Percentiles rank a stretch among this genome's conserved stretches.
Evolutionary conservation across 1,140 invertebrate species (phyloP).

Genomic region (Dufourea novaeangliae): DNA sequence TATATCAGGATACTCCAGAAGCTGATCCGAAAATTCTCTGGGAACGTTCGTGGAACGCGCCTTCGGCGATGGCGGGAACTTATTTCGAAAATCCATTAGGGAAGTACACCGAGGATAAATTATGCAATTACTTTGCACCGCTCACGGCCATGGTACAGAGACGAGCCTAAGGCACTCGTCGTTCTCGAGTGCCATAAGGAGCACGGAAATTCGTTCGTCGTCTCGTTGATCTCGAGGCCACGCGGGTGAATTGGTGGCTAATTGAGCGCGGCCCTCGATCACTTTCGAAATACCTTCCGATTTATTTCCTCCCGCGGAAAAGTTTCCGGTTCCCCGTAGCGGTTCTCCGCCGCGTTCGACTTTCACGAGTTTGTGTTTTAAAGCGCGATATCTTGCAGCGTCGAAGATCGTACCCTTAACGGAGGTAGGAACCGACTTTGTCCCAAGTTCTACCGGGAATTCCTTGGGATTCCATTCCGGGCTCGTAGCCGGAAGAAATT

Average conservation of each 20-base stretch:
- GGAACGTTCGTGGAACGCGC: constrained; percentile 9
- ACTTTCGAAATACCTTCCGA: background rate
- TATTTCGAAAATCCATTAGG: constrained; percentile 63
- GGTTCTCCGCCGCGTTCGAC: background rate
- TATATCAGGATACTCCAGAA: too few relatives aligned
- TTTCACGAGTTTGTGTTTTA: constrained; percentile 25
- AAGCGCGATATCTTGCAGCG: constrained; percentile 11
- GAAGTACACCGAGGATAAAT: constrained; percentile 14
- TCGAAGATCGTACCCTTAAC: background rate
- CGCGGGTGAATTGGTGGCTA: too few relatives aligned
- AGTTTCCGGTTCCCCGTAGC: background rate
- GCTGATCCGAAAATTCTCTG: too few relatives aligned
- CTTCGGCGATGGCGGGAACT: constrained; percentile 50
- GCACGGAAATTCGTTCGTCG: too few relatives aligned
- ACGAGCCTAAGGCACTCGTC: too few relatives aligned
- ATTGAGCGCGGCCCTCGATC: constrained; percentile 13
- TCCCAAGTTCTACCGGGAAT: background rate
- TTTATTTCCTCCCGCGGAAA: background rate
- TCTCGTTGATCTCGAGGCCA: too few relatives aligned
- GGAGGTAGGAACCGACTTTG: background rate
- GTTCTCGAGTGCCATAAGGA: too few relatives aligned
- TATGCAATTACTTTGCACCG: too few relatives aligned
- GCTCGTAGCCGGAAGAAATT: constrained; percentile 13
- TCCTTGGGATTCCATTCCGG: background rate
- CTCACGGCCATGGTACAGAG: too few relatives aligned